These are phyloP conservation scores for Drosophila tanythrix DNA, from an alignment of 2,888 invertebrate species.

Conservation along the genomic window DNA sequence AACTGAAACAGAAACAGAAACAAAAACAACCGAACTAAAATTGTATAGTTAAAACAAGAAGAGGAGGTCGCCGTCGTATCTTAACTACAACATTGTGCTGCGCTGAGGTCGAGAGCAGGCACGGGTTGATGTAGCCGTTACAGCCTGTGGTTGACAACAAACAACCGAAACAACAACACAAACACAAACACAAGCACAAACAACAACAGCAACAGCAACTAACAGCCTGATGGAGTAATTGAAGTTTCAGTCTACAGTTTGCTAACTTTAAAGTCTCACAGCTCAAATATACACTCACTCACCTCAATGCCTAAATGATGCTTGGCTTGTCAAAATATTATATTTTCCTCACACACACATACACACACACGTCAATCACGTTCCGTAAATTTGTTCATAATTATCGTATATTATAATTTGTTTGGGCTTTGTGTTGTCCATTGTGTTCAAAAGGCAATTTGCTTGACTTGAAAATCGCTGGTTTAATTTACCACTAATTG, in stretches of 20 bases:
- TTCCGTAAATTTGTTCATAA: constrained; percentile 53
- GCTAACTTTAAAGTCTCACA: constrained; percentile 2
- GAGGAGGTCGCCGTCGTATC: constrained; percentile 58
- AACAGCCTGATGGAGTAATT: constrained; percentile 35
- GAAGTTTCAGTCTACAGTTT: constrained; percentile 29
- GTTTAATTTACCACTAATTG: constrained; percentile 22
- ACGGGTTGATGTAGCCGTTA: constrained; percentile 44
- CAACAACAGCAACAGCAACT: background rate
- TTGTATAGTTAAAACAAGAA: constrained; percentile 45
- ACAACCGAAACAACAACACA: constrained; percentile 3
- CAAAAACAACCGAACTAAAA: constrained; percentile 24
- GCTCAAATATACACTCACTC: constrained; percentile 6
- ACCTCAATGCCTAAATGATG: constrained; percentile 31
- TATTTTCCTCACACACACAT: constrained; percentile 15
- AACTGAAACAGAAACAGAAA: constrained; percentile 12
- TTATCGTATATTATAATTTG: constrained; percentile 54
- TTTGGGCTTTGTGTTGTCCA: background rate
- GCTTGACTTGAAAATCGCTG: constrained; percentile 10
- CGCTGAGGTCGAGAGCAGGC: constrained; percentile 38
- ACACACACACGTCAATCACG: constrained; percentile 51
- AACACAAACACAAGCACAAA: background rate
- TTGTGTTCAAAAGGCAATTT: constrained; percentile 17
- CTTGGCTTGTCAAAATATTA: constrained; percentile 47
- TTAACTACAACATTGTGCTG: constrained; percentile 41
- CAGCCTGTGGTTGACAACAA: constrained; percentile 30